A percentile compares a stretch with the other conserved stretches of the same genome.
phyloP scores from a whole-genome alignment of 1,140 invertebrate genomes.

The Drosophila orosa region DNA sequence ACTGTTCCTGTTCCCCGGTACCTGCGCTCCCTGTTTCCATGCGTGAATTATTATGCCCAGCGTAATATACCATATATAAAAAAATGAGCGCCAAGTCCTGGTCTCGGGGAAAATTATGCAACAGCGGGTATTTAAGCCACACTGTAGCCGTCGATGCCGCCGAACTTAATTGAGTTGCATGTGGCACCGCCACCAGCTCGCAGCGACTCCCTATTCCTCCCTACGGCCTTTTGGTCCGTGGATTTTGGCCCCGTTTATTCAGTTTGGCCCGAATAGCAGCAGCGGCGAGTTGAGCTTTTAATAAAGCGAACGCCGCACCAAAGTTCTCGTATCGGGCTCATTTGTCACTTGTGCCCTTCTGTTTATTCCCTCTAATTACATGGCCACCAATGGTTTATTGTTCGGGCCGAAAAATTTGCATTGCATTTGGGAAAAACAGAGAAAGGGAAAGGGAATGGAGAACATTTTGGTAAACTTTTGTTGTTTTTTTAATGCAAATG shows the following conservation, averaged over 20 bases:
- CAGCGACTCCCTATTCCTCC: slow-evolving; percentile 4
- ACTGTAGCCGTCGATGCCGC: slow-evolving; percentile 50
- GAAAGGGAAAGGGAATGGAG: not conserved
- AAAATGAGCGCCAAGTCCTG: slow-evolving; percentile 51
- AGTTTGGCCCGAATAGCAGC: slow-evolving; percentile 17
- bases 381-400: slow-evolving; percentile 36
- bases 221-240: slow-evolving; percentile 3
- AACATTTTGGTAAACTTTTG: slow-evolving; percentile 3
- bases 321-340: slow-evolving; percentile 18
- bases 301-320: slow-evolving; percentile 31
- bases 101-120: slow-evolving; percentile 64
- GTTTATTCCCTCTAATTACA: slow-evolving; percentile 38
- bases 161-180: slow-evolving; percentile 80
- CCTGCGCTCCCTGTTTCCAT: slow-evolving; percentile 27
- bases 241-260: slow-evolving; percentile 25
- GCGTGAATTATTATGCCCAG: slow-evolving; percentile 72
- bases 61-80: slow-evolving; percentile 74
- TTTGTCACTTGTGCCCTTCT: slow-evolving; percentile 43
- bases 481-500: slow-evolving; percentile 1
- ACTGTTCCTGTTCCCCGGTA: slow-evolving; percentile 10
- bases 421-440: slow-evolving; percentile 4
- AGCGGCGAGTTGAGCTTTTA: slow-evolving; percentile 33
- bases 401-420: slow-evolving; percentile 29
- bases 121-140: slow-evolving; percentile 50
- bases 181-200: slow-evolving; percentile 26